Base-by-base conservation (phyloP, 2,797 vertebrate genomes). In the Catostomus latipinnis region DNA sequence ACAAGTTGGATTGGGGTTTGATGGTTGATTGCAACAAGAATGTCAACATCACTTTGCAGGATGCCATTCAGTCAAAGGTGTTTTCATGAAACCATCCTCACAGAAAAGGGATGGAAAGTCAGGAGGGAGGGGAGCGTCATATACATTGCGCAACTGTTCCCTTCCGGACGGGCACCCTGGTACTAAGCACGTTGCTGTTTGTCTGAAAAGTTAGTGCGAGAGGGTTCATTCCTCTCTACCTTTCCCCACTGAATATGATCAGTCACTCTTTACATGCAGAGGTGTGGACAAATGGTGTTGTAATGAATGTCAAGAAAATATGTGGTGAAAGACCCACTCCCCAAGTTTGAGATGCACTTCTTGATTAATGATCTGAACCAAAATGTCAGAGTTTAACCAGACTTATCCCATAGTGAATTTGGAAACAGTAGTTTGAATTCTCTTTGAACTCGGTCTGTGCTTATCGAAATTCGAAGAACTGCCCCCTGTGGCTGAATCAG, bases 11-110 rank as follows among this genome's bases (percentile, higher is more conserved):
- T 92, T 77, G 76, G 86, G 71, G 89, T 87, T 91, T 85, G 84
- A 96, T 92, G 93, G 92, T 92, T 92, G 90, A 94, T 82, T 83
- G 93, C 91, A 84, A 90, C 87, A 95, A 93, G 93, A 92, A 94
- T 94, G 91, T 92, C 90, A 92, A 91, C 90, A 93, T 89, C 87
- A 91, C 71, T 83, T 89, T 74, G 79, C 84, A 90, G 56, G 88
- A 92, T 85, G 86, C 88, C 89, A 86, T 90, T 92, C 89, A 91
- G 89, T 82, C 86, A n/a, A 67, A 86, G 71, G 87, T 89, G 89
- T 88, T 92, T 90, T 91, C 49, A 73, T 74, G 67, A 56, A 83
- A 76, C 63, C 63, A 69, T 56, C 69, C 72, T 66, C 48, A 68
- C 62, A 5, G 43, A 58, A 74, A 80, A 77, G 70, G 78, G 78